phyloP scores from a whole-genome alignment of 2,888 invertebrate species.

The Sarcophaga subvicina region DNA sequence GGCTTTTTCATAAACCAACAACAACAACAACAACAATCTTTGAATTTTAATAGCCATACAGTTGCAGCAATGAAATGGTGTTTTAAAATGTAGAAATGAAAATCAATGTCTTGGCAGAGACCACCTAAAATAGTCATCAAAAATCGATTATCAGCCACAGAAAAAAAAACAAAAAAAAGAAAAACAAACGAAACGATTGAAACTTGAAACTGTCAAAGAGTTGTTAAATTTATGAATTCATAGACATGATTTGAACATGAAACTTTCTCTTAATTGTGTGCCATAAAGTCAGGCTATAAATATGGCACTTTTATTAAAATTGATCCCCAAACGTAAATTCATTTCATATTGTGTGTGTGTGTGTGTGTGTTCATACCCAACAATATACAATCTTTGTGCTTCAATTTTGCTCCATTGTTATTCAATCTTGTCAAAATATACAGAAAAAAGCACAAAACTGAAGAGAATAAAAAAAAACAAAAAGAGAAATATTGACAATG shows the following conservation, averaged over 20 bases:
- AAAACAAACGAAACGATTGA: neutral
- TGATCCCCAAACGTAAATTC: neutral
- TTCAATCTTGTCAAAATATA: constrained; percentile 58
- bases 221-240: constrained; percentile 41
- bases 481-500: constrained; percentile 41
- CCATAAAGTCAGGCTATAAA: constrained; percentile 16
- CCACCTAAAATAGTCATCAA: neutral
- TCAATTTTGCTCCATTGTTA: constrained; percentile 66
- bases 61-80: no score
- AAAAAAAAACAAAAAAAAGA: no score
- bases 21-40: no score
- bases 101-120: neutral
- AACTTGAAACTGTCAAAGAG: constrained; percentile 29
- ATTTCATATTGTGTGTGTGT: neutral
- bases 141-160: neutral
- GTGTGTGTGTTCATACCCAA: neutral
- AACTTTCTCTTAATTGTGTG: constrained; percentile 57
- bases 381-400: constrained; percentile 21
- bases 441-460: neutral
- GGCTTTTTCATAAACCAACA: no score
- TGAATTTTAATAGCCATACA: no score
- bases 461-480: neutral
- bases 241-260: constrained; percentile 20
- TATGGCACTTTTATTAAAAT: constrained; percentile 20
- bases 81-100: neutral